These are phyloP conservation scores for Leptopilina myrica DNA, from an alignment of 2,888 invertebrate genomes.

Conservation along the genomic window DNA sequence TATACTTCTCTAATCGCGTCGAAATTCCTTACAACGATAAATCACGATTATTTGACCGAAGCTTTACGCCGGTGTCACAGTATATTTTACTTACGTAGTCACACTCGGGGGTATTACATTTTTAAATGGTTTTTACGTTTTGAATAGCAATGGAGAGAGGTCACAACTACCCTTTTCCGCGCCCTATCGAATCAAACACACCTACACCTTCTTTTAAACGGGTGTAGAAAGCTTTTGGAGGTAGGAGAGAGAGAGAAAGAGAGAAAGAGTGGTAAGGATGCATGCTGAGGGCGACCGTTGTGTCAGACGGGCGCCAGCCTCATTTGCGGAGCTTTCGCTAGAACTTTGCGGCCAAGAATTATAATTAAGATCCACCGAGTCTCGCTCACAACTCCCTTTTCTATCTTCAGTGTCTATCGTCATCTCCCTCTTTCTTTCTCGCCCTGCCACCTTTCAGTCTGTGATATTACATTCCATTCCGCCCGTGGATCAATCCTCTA, in stretches of 20 bases:
- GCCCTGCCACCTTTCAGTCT: constrained; percentile 61
- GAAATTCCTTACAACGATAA: constrained; percentile 75
- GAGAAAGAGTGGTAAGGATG: constrained; percentile 22
- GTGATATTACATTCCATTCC: constrained; percentile 74
- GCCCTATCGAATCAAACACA: constrained; percentile 37
- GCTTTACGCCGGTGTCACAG: constrained; percentile 73
- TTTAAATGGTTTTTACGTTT: constrained; percentile 77
- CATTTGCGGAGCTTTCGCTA: constrained; percentile 71
- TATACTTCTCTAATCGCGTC: constrained; percentile 62
- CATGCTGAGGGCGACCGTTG: constrained; percentile 59
- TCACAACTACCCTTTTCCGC: constrained; percentile 45
- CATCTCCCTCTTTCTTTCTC: constrained; percentile 48
- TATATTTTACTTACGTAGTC: constrained; percentile 77
- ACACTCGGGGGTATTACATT: constrained; percentile 74
- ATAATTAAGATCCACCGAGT: constrained; percentile 72
- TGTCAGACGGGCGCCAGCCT: constrained; percentile 72
- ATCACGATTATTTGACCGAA: constrained; percentile 77
- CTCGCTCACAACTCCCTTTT: constrained; percentile 48
- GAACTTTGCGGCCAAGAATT: constrained; percentile 74
- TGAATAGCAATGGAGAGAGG: constrained; percentile 74
- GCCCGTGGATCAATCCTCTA: constrained; percentile 70
- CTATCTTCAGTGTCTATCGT: constrained; percentile 40
- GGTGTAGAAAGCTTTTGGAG: constrained; percentile 38
- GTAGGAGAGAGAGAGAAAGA: neutral
- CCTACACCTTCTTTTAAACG: constrained; percentile 51